These are phyloP conservation scores for Agelastica alni DNA, from an alignment of 2,888 invertebrate species.

Conservation along the genomic window DNA sequence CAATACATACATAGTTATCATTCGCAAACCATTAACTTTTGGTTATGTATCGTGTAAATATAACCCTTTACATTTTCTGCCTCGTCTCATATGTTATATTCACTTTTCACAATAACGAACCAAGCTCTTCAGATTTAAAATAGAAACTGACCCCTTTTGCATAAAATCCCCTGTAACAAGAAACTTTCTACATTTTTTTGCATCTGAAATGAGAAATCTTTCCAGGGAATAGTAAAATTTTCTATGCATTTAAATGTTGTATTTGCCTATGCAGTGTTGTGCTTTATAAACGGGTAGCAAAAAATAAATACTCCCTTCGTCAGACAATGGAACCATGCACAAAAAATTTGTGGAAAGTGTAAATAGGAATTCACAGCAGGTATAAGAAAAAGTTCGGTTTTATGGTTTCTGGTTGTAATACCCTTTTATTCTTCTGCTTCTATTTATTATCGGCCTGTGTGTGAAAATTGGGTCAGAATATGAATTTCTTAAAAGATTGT, in stretches of 20 bases:
- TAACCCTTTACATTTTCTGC: no score
- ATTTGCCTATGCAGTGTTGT: slow-evolving; percentile 46
- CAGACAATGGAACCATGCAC: slow-evolving; percentile 24
- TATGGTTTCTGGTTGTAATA: slow-evolving; percentile 37
- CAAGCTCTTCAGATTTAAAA: slow-evolving; percentile 7
- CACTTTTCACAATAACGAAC: no score
- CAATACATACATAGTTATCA: no score
- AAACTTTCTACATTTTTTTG: slow-evolving; percentile 52
- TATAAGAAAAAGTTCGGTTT: slow-evolving; percentile 38
- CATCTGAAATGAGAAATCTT: slow-evolving; percentile 46
- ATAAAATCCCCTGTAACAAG: slow-evolving; percentile 43
- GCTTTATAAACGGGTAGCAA: slow-evolving; percentile 35
- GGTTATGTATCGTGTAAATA: no score
- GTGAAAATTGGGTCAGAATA: slow-evolving; percentile 10
- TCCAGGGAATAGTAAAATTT: slow-evolving; percentile 55
- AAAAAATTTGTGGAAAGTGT: slow-evolving; percentile 48
- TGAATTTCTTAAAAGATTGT: background rate
- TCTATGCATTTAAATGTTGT: slow-evolving; percentile 58
- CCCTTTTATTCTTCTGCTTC: slow-evolving; percentile 25
- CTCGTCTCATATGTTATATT: no score
- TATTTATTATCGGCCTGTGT: slow-evolving; percentile 3
- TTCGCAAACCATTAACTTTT: no score
- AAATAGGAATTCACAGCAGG: slow-evolving; percentile 33
- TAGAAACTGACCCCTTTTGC: slow-evolving; percentile 24
- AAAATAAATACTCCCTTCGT: slow-evolving; percentile 45